Conservation (phyloP, 1,140 invertebrate genomes). For the Brachionus rubens region DNA sequence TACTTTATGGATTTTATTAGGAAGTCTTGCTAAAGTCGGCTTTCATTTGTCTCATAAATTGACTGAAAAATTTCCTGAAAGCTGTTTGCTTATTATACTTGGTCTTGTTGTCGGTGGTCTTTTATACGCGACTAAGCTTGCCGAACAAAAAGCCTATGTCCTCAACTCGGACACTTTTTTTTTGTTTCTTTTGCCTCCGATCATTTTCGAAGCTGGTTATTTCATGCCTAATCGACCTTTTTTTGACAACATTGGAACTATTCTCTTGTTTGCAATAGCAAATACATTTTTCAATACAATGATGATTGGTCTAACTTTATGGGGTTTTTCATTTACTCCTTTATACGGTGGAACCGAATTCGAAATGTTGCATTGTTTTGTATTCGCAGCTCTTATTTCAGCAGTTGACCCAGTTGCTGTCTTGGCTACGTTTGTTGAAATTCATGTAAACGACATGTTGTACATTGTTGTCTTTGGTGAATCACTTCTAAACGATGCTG, state of each 20-base stretch:
- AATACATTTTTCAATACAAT: slow-evolving; percentile 52
- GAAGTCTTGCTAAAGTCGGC: slow-evolving; percentile 42
- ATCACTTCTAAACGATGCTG: slow-evolving; percentile 79
- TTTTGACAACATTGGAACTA: slow-evolving; percentile 59
- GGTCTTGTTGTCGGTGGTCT: slow-evolving; percentile 78
- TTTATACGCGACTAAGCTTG: slow-evolving; percentile 45
- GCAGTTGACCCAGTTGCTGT: slow-evolving; percentile 65
- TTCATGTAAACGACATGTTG: slow-evolving; percentile 93
- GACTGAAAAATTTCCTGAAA: slow-evolving; percentile 68
- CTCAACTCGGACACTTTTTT: slow-evolving; percentile 58
- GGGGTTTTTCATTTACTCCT: slow-evolving; percentile 36
- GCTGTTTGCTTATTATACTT: slow-evolving; percentile 88
- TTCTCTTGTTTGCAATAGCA: slow-evolving; percentile 57
- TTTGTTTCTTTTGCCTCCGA: slow-evolving; percentile 58
- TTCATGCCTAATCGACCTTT: slow-evolving; percentile 59
- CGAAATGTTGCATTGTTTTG: slow-evolving; percentile 65
- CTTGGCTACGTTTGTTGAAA: slow-evolving; percentile 96
- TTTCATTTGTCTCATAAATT: slow-evolving; percentile 46
- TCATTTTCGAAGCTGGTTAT: slow-evolving; percentile 60
- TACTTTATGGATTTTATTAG: slow-evolving; percentile 45
- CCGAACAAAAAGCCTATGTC: slow-evolving; percentile 51
- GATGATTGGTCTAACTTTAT: slow-evolving; percentile 49
- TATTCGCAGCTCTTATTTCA: slow-evolving; percentile 62
- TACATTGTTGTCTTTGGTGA: slow-evolving; percentile 99
- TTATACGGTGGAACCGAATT: slow-evolving; percentile 39